Conservation (phyloP, 2,888 invertebrate species). For the Belgica antarctica region DNA sequence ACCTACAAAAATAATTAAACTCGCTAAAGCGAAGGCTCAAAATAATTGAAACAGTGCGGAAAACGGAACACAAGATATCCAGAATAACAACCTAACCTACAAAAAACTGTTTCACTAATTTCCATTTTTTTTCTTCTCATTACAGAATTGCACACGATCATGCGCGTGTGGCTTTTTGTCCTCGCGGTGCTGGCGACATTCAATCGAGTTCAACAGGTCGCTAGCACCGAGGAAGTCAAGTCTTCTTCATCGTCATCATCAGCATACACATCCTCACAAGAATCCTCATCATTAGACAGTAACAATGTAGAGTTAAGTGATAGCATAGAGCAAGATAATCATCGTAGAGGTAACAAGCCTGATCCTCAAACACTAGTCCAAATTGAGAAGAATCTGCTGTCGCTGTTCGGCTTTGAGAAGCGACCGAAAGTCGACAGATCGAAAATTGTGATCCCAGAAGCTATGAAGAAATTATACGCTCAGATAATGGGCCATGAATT, state of each 20-base stretch:
- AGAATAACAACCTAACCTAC: too few species aligned
- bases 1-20: too few species aligned
- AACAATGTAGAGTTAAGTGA: conserved; percentile 44
- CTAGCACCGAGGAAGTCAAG: conserved; percentile 55
- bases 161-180: conserved; percentile 57
- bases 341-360: conserved; percentile 47
- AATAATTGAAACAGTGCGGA: too few species aligned
- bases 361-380: conserved; percentile 56
- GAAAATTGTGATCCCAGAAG: conserved; percentile 66
- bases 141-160: conserved; percentile 57
- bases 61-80: too few species aligned
- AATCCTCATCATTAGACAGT: conserved; percentile 40
- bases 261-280: conserved; percentile 45
- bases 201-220: conserved; percentile 52
- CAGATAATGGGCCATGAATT: conserved; percentile 64
- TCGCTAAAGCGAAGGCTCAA: too few species aligned
- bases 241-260: conserved; percentile 50
- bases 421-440: conserved; percentile 54
- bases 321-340: conserved; percentile 47
- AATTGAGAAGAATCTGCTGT: conserved; percentile 55
- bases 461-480: conserved; percentile 76
- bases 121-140: conserved; percentile 51
- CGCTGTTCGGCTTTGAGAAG: conserved; percentile 55
- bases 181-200: conserved; percentile 58
- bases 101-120: too few species aligned